phyloP scores from a whole-genome alignment of 2,113 vertebrate species.

The Rattus norvegicus region DNA sequence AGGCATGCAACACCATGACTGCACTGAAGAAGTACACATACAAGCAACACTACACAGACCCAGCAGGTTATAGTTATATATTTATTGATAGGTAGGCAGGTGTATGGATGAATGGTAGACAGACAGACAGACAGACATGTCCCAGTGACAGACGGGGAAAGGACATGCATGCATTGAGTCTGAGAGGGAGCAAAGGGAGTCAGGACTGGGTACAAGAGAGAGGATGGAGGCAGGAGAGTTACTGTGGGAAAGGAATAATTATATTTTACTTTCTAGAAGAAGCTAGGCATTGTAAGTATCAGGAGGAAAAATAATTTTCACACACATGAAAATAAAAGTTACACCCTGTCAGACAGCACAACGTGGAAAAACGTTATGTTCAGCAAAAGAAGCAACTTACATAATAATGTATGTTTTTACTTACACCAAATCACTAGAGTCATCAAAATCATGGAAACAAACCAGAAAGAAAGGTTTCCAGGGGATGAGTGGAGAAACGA shows the following conservation, averaged over 20 bases:
- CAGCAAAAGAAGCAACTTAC: background rate
- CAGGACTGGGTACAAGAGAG: background rate
- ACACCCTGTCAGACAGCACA: background rate
- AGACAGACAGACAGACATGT: background rate
- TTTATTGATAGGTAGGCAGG: background rate
- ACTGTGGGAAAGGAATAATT: background rate
- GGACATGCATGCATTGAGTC: no score
- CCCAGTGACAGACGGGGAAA: background rate
- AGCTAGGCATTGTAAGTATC: background rate
- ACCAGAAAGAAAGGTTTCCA: background rate
- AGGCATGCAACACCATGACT: background rate
- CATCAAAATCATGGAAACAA: background rate
- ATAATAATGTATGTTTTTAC: background rate
- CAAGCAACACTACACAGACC: background rate
- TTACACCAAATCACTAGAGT: background rate
- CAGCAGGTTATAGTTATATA: background rate
- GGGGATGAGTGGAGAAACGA: background rate
- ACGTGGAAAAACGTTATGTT: background rate
- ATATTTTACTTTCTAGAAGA: background rate
- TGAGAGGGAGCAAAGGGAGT: background rate
- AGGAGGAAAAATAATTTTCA: background rate
- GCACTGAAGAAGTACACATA: background rate
- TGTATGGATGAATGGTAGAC: background rate
- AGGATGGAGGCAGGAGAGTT: background rate
- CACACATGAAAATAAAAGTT: background rate